Percentiles rank a stretch among this genome's conserved stretches.
Conservation (phyloP, 1,140 invertebrate species). For the Sweltsa coloradensis region DNA sequence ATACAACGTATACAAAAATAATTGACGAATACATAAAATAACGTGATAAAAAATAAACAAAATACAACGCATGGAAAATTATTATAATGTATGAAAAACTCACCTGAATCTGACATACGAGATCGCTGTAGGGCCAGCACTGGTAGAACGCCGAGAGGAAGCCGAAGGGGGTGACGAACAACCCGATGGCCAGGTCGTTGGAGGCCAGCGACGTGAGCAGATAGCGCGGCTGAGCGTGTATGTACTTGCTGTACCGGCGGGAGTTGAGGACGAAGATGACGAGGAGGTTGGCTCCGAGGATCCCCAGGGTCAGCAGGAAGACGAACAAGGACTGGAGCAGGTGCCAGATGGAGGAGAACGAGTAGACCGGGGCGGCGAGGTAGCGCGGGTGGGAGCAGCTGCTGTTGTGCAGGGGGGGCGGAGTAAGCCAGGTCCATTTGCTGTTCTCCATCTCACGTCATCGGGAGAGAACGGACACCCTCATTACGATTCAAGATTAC, state of each 20-base stretch:
- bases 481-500: no score
- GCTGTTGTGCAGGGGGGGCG: conserved; percentile 64
- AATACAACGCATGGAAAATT: no score
- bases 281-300: conserved; percentile 60
- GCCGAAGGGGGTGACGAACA: conserved; percentile 69
- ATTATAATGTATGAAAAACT: no score
- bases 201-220: conserved; percentile 68
- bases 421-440: conserved; percentile 35
- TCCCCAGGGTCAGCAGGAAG: conserved; percentile 56
- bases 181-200: conserved; percentile 71
- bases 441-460: conserved; percentile 4
- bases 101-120: conserved; percentile 81
- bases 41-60: no score
- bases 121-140: conserved; percentile 80
- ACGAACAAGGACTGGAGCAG: conserved; percentile 61
- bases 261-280: conserved; percentile 75
- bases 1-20: no score
- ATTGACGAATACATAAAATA: no score
- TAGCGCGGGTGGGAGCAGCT: conserved; percentile 58
- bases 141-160: conserved; percentile 65
- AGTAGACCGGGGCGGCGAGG: conserved; percentile 42
- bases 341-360: conserved; percentile 46
- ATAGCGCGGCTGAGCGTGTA: conserved; percentile 74
- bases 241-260: conserved; percentile 65
- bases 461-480: no score